Conservation (phyloP, 2,797 vertebrate species). For the Spinibarbus caldwelli region DNA sequence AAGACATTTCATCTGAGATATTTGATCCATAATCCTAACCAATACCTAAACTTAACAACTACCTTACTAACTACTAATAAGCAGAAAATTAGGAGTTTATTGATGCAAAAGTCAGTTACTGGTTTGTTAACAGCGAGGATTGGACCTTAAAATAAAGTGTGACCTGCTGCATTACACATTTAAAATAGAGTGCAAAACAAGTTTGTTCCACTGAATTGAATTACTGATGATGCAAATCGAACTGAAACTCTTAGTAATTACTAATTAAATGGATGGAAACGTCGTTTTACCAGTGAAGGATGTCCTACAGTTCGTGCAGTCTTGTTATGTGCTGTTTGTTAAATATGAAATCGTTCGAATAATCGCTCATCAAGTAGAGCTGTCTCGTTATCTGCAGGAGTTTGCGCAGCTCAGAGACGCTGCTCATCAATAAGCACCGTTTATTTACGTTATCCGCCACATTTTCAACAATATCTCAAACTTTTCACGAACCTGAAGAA, state of each 20-base stretch:
- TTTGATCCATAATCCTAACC: no score
- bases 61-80: no score
- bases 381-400: not conserved
- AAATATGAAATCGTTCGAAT: not conserved
- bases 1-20: not conserved
- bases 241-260: not conserved
- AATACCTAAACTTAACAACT: no score
- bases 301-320: not conserved
- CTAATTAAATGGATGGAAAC: not conserved
- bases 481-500: slow-evolving; percentile 93
- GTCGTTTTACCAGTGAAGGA: not conserved
- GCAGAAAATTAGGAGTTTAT: no score
- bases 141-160: no score
- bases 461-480: slow-evolving; percentile 59
- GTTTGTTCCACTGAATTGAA: not conserved
- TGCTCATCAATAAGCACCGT: not conserved
- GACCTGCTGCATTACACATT: not conserved
- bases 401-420: not conserved
- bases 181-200: not conserved
- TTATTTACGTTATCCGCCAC: not conserved
- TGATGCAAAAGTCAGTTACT: no score
- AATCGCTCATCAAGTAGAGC: not conserved
- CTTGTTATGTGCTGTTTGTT: not conserved
- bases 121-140: no score
- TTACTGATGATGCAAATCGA: not conserved